Conservation (phyloP, 2,113 vertebrate species). For the Trinectes maculatus region DNA sequence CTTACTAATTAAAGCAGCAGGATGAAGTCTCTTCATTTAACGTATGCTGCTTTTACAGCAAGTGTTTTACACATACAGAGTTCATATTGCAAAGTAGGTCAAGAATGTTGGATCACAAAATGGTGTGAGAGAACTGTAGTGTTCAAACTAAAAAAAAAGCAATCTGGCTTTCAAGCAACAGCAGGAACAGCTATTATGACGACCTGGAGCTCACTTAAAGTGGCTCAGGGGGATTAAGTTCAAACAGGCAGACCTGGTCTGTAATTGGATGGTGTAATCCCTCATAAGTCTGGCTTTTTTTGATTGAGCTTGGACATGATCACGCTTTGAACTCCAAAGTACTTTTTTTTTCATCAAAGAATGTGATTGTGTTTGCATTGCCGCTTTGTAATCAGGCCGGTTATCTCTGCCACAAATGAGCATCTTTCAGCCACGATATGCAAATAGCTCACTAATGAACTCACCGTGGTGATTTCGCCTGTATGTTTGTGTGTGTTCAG, state of each 20-base stretch:
- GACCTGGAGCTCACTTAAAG: background rate
- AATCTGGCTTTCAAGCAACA: background rate
- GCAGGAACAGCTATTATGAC: background rate
- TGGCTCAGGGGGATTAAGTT: background rate
- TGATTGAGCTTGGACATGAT: background rate
- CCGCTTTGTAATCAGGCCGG: background rate
- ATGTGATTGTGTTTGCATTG: background rate
- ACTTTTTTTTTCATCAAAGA: background rate
- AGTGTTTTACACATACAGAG: constrained; percentile 4
- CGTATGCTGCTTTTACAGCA: constrained; percentile 1
- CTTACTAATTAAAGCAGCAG: constrained; percentile 49
- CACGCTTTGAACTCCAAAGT: background rate
- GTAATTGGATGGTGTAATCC: background rate
- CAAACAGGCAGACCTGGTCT: background rate
- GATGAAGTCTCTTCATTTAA: constrained; percentile 32
- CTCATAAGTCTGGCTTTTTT: background rate
- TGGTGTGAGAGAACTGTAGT: background rate
- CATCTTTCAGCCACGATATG: too few species aligned
- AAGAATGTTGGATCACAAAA: background rate
- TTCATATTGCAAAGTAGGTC: constrained; percentile 3
- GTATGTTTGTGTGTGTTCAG: background rate
- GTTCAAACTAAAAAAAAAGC: background rate
- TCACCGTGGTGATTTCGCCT: background rate
- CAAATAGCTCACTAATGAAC: constrained; percentile 3
- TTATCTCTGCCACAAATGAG: too few species aligned